Conservation (phyloP, 2,888 invertebrate genomes). For the Busseola fusca region DNA sequence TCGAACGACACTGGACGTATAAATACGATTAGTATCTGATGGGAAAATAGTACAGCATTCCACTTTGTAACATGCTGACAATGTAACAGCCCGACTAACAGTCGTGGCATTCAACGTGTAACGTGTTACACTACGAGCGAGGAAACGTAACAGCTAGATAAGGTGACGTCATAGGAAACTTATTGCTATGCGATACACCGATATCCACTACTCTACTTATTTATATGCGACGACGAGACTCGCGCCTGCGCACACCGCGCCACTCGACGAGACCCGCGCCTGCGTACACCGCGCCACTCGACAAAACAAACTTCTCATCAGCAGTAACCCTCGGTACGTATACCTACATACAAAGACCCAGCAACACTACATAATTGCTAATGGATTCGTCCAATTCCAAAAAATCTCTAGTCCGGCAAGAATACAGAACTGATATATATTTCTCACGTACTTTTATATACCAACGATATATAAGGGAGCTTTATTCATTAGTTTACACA, state of each 20-base stretch:
- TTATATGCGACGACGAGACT: conserved; percentile 50
- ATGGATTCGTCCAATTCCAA: conserved; percentile 18
- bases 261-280: conserved; percentile 43
- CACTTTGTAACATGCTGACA: conserved; percentile 38
- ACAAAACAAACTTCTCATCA: neutral
- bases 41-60: conserved; percentile 17
- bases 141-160: conserved; percentile 20
- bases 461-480: conserved; percentile 76
- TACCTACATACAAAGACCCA: conserved; percentile 19
- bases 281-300: neutral
- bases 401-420: conserved; percentile 7
- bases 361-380: conserved; percentile 5
- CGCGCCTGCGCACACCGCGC: conserved; percentile 17
- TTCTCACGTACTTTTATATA: conserved; percentile 61
- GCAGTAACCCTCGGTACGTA: conserved; percentile 7
- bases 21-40: conserved; percentile 38
- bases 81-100: conserved; percentile 41
- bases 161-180: conserved; percentile 58
- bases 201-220: conserved; percentile 67
- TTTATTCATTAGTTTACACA: conserved; percentile 70
- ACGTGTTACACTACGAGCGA: conserved; percentile 17
- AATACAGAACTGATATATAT: conserved; percentile 39
- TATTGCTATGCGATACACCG: conserved; percentile 80
- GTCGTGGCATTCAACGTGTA: conserved; percentile 18
- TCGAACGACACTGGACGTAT: conserved; percentile 64